These are phyloP conservation scores for Propithecus coquereli DNA, from an alignment of 2,113 vertebrate genomes.

Conservation along the genomic window DNA sequence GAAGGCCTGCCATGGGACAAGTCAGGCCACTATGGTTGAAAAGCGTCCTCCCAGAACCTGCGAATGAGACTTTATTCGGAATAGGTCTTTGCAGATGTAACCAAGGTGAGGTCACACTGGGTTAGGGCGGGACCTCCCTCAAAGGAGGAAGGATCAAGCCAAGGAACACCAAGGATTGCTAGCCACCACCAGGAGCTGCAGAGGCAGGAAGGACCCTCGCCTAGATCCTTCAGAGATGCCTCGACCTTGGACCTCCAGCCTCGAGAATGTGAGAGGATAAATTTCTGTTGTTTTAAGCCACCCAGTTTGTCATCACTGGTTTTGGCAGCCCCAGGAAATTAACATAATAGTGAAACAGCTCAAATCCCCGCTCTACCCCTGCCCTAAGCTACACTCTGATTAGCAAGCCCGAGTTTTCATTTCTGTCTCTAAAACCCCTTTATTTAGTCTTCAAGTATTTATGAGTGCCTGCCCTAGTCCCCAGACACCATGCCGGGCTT, in stretches of 20 bases:
- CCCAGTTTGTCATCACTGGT: too few relatives aligned
- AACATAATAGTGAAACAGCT: accelerated
- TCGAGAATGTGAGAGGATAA: neutral
- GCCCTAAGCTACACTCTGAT: too few relatives aligned
- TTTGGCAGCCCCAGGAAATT: neutral
- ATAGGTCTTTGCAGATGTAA: neutral
- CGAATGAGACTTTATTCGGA: neutral
- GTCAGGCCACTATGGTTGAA: too few relatives aligned
- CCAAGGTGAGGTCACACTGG: neutral
- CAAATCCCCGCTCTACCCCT: neutral
- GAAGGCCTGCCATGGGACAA: accelerated
- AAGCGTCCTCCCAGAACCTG: neutral
- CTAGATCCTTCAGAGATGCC: too few relatives aligned
- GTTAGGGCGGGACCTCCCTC: too few relatives aligned
- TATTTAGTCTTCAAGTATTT: accelerated
- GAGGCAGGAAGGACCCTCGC: neutral
- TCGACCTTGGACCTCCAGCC: neutral
- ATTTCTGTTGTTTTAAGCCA: neutral
- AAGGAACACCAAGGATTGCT: neutral
- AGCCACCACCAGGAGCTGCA: neutral
- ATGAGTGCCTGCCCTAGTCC: neutral
- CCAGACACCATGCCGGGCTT: neutral
- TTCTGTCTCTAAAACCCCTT: neutral
- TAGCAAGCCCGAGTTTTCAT: too few relatives aligned
- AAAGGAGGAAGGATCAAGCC: neutral